A percentile compares a stretch with the other conserved stretches of the same genome.
Conservation (phyloP, 2,888 invertebrate species). For the Cancer borealis region DNA sequence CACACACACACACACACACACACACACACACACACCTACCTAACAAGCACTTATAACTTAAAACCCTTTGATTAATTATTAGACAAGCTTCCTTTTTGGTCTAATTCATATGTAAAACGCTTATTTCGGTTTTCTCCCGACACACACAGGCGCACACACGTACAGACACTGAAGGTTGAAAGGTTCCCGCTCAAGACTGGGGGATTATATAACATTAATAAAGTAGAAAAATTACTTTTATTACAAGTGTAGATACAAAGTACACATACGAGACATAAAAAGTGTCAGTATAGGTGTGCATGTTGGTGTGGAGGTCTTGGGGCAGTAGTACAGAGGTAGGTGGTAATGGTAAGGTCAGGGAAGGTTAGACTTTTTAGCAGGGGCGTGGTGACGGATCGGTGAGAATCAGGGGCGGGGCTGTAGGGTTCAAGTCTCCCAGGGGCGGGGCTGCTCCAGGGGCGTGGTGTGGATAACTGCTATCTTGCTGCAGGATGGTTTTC, state of each 20-base stretch:
- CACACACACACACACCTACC: no score
- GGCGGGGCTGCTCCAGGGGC: slow-evolving; percentile 17
- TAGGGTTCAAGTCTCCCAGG: background rate
- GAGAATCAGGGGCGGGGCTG: background rate
- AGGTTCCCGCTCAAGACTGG: no score
- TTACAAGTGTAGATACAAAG: background rate
- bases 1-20: no score
- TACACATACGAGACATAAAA: background rate
- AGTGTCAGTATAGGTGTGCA: no score
- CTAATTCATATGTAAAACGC: no score
- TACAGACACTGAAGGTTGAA: no score
- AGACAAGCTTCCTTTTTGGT: no score
- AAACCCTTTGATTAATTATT: background rate
- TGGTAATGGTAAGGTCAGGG: background rate
- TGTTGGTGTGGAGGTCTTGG: background rate
- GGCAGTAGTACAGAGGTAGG: background rate
- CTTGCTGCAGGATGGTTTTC: slow-evolving; percentile 63
- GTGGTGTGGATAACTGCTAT: slow-evolving; percentile 67
- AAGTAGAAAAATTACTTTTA: background rate
- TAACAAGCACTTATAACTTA: background rate
- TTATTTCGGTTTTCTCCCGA: no score
- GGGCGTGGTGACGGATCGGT: background rate
- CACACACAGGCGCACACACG: no score
- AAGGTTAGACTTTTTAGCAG: background rate
- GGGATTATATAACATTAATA: no score